Conservation (phyloP, 2,113 vertebrate genomes). For the Oncorhynchus keta region DNA sequence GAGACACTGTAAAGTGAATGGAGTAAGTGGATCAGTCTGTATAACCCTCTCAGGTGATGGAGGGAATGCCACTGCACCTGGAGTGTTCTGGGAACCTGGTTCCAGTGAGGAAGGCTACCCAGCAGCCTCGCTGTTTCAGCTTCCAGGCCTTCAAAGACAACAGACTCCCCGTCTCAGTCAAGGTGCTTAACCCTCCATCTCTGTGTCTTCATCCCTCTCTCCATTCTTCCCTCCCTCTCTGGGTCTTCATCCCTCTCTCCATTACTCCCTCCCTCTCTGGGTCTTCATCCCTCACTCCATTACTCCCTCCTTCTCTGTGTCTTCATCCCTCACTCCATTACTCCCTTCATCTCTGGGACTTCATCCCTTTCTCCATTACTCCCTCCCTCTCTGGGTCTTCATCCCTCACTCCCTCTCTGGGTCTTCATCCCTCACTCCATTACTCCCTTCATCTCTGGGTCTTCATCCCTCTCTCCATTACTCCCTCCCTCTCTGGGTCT, state of each 20-base stretch:
- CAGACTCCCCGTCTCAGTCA: conserved; percentile 88
- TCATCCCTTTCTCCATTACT: neutral
- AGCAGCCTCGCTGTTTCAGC: conserved; percentile 88
- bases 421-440: neutral
- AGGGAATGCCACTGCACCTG: conserved; percentile 90
- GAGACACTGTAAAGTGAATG: neutral
- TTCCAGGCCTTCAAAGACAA: conserved; percentile 97
- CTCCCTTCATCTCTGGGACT: neutral
- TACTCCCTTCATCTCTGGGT: neutral
- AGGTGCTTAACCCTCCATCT: conserved; percentile 70
- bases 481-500: neutral
- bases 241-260: neutral
- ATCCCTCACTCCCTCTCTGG: neutral
- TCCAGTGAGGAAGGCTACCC: conserved; percentile 90
- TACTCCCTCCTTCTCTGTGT: neutral
- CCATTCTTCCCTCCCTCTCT: neutral
- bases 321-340: neutral
- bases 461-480: neutral
- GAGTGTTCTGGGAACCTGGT: conserved; percentile 95
- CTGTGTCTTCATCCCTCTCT: neutral
- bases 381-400: neutral
- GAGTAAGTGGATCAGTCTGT: neutral
- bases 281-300: neutral
- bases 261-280: neutral
- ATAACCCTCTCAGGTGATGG: conserved; percentile 81